Evolutionary conservation across 2,797 vertebrate genomes (phyloP).

Genomic region (Craterocephalus amniculus): DNA sequence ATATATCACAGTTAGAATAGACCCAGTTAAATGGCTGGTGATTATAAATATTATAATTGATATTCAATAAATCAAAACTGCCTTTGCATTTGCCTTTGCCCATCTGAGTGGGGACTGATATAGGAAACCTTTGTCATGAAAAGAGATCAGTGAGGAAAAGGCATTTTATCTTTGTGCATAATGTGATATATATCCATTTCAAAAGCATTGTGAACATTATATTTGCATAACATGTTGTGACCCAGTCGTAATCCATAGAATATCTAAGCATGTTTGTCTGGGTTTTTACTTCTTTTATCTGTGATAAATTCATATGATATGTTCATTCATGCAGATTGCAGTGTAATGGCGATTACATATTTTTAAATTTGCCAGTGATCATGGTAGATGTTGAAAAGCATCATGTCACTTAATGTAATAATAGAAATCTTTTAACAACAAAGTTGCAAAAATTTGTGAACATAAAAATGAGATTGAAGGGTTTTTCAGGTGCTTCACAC

Average conservation of each 20-base stretch:
- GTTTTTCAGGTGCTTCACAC: conserved; percentile 8
- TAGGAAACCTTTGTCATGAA: conserved; percentile 67
- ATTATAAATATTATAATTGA: conserved; percentile 88
- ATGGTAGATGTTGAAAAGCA: conserved; percentile 13
- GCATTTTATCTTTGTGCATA: conserved; percentile 39
- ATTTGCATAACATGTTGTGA: conserved; percentile 22
- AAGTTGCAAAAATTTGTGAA: conserved; percentile 14
- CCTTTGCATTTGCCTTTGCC: no score
- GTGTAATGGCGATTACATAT: background rate
- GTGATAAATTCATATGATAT: background rate
- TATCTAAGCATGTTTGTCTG: background rate
- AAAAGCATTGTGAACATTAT: conserved; percentile 33
- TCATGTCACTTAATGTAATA: background rate
- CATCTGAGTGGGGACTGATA: conserved; percentile 58
- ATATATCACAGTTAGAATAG: conserved; percentile 74
- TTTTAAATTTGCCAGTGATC: conserved; percentile 26
- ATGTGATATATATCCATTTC: conserved; percentile 41
- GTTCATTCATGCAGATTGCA: background rate
- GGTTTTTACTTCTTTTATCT: background rate
- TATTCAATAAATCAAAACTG: conserved; percentile 83
- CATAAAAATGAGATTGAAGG: conserved; percentile 5
- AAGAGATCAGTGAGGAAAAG: conserved; percentile 70
- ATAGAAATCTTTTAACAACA: conserved; percentile 15
- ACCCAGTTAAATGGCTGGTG: conserved; percentile 77
- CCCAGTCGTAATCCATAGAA: conserved; percentile 13